phyloP scores from a whole-genome alignment of 2,797 vertebrate species.

The Gadopsis marmoratus region DNA sequence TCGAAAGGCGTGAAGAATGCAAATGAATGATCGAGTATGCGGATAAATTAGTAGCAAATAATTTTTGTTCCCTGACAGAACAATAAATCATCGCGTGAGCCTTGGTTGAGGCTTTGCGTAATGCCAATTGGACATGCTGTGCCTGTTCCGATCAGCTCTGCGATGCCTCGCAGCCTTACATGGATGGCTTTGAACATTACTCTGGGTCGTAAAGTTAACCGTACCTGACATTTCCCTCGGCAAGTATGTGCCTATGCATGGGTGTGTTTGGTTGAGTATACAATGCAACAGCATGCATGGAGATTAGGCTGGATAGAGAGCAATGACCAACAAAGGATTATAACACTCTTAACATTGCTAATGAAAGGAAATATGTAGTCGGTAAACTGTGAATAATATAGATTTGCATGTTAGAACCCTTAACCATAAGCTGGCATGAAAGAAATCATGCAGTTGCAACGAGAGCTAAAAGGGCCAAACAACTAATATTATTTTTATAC shows the following conservation, averaged over 20 bases:
- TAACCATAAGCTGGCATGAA: background rate
- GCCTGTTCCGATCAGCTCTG: slow-evolving; percentile 70
- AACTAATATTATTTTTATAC: background rate
- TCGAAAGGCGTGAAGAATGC: background rate
- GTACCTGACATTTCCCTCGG: slow-evolving; percentile 75
- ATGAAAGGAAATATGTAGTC: background rate
- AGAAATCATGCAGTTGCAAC: background rate
- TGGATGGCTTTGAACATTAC: slow-evolving; percentile 71
- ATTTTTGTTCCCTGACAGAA: background rate
- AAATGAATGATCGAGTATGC: slow-evolving; percentile 13
- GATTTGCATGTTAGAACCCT: background rate
- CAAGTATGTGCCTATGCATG: slow-evolving; percentile 30
- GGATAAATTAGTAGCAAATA: slow-evolving; percentile 7
- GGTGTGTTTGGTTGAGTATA: slow-evolving; percentile 18
- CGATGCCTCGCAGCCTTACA: slow-evolving; percentile 56
- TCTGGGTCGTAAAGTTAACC: slow-evolving; percentile 76
- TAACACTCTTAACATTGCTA: background rate
- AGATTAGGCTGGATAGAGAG: slow-evolving; percentile 43
- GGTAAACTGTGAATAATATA: slow-evolving; percentile 11
- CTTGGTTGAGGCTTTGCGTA: slow-evolving; percentile 37
- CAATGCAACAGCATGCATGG: slow-evolving; percentile 22
- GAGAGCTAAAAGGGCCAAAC: background rate
- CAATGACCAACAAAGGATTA: slow-evolving; percentile 22
- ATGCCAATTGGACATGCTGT: slow-evolving; percentile 62
- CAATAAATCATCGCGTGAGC: slow-evolving; percentile 34